Percentiles rank a stretch among this genome's conserved stretches.
These are phyloP conservation scores for Anniella stebbinsi DNA, from an alignment of 2,797 vertebrate genomes.

Conservation along the genomic window DNA sequence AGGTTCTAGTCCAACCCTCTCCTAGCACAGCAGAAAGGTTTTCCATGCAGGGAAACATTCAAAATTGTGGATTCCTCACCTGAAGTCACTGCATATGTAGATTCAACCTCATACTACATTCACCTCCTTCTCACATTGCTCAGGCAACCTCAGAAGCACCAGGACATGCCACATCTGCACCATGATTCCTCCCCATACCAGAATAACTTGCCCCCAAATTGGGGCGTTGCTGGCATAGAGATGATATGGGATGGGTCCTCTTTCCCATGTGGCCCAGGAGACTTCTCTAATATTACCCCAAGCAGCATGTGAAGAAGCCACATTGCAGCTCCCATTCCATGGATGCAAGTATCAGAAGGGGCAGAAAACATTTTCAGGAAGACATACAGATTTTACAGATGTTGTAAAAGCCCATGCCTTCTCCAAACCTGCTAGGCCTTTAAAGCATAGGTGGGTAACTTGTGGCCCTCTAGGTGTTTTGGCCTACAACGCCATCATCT, in stretches of 20 bases:
- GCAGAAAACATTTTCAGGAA: not conserved
- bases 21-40: not conserved
- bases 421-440: not conserved
- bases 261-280: not conserved
- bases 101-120: not conserved
- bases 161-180: not conserved
- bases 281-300: not conserved
- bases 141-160: not conserved
- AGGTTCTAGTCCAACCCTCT: not conserved
- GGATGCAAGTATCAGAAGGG: not conserved
- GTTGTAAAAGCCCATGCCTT: not conserved
- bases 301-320: not conserved
- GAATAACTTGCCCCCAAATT: not conserved
- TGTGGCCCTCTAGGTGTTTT: too few relatives aligned
- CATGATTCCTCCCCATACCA: not conserved
- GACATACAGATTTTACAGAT: not conserved
- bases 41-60: not conserved
- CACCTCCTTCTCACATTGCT: not conserved
- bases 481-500: too few relatives aligned
- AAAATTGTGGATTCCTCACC: not conserved
- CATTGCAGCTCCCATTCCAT: not conserved
- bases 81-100: not conserved
- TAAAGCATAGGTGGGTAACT: not conserved
- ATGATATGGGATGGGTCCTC: not conserved
- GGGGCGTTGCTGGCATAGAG: not conserved